phyloP scores from a whole-genome alignment of 2,888 invertebrate species.

The Phalera bucephala region DNA sequence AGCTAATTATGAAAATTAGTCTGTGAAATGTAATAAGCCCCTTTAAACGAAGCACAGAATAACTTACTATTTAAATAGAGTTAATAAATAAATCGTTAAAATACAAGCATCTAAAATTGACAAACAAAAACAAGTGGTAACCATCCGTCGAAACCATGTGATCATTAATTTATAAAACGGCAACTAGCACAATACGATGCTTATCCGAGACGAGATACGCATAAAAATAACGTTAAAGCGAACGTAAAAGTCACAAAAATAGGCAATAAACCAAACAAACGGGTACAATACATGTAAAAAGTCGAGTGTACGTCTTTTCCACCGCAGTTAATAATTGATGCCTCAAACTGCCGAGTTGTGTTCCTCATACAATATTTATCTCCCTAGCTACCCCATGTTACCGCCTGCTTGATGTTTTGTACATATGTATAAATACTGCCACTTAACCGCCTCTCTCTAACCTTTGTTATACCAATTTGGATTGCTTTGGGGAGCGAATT shows the following conservation, averaged over 20 bases:
- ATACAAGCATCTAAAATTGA: too few species aligned
- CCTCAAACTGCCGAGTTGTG: conserved; percentile 81
- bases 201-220: conserved; percentile 34
- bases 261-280: conserved; percentile 67
- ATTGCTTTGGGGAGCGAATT: conserved; percentile 43
- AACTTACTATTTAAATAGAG: too few species aligned
- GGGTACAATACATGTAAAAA: conserved; percentile 76
- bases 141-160: conserved; percentile 4
- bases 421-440: conserved; percentile 42
- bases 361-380: conserved; percentile 78
- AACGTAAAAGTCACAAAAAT: conserved; percentile 70
- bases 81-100: too few species aligned
- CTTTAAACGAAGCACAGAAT: too few species aligned
- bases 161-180: conserved; percentile 30
- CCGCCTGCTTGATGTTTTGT: conserved; percentile 63
- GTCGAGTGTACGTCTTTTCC: conserved; percentile 64
- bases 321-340: conserved; percentile 78
- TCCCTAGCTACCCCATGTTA: conserved; percentile 71
- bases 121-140: too few species aligned
- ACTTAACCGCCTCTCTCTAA: conserved; percentile 42
- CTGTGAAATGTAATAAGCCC: too few species aligned
- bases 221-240: conserved; percentile 64
- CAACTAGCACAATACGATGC: conserved; percentile 25
- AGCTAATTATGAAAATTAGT: too few species aligned
- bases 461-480: conserved; percentile 48